Evolutionary conservation across 2,888 invertebrate species (phyloP).

Genomic region (Cerastis leucographa): DNA sequence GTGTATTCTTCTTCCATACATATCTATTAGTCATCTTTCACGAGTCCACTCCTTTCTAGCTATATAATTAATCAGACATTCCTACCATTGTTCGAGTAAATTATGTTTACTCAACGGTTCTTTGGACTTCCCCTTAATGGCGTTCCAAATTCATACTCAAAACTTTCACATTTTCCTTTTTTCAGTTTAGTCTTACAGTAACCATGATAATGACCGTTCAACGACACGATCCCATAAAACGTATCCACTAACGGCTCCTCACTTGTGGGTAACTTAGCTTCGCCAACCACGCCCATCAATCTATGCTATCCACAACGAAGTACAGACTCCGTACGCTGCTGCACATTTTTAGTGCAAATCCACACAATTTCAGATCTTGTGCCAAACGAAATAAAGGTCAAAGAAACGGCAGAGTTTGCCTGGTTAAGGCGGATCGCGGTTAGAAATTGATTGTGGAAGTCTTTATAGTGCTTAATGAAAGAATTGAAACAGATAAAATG

Average conservation of each 20-base stretch:
- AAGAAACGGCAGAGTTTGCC: constrained; percentile 58
- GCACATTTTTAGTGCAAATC: constrained; percentile 59
- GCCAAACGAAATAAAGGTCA: constrained; percentile 50
- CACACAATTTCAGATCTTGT: constrained; percentile 69
- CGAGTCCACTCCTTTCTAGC: neutral
- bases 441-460: constrained; percentile 88
- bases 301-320: constrained; percentile 89
- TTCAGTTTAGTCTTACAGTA: neutral
- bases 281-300: constrained; percentile 86
- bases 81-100: neutral
- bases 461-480: constrained; percentile 88
- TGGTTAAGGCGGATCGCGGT: constrained; percentile 77
- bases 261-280: constrained; percentile 85
- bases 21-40: neutral
- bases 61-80: neutral
- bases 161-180: neutral
- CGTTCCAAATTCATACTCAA: neutral
- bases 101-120: neutral
- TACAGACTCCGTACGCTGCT: constrained; percentile 81
- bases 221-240: constrained; percentile 62
- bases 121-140: neutral
- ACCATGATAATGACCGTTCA: neutral
- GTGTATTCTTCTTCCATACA: neutral
- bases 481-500: constrained; percentile 88
- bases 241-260: constrained; percentile 72